Base-by-base conservation (phyloP, 35 echinoderm and acorn worm species). In the Ophioderma brevispina region DNA sequence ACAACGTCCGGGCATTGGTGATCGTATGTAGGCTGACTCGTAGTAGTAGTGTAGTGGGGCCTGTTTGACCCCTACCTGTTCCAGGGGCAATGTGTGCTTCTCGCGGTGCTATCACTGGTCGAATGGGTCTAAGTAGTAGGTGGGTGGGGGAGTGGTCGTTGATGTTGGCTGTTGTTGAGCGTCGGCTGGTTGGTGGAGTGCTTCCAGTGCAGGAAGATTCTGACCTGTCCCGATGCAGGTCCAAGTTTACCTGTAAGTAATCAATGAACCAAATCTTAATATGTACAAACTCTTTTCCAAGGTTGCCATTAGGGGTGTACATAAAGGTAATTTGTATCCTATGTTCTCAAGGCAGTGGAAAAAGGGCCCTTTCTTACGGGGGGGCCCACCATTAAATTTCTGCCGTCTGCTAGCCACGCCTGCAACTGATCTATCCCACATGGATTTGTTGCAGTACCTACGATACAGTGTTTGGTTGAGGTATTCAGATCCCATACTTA, bases 231-330 rank as follows among this genome's bases (percentile, higher is more conserved):
- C 13, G 38, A 38, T 28, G 25, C 25, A 33, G 52, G 83, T 35
- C 83, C 52, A 85, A 36, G 83, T 85, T 85, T 55, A 85, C 46
- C 83, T 85, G 83, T 25, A 64, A 42, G 4, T 4, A 33, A 79
- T n/a, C n/a, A n/a, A n/a, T n/a, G n/a, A n/a, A n/a, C n/a, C n/a
- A n/a, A n/a, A n/a, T n/a, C n/a, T n/a, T n/a, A n/a, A n/a, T n/a
- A n/a, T n/a, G n/a, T n/a, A n/a, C n/a, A n/a, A n/a, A n/a, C n/a
- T n/a, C n/a, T n/a, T n/a, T n/a, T n/a, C n/a, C n/a, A n/a, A n/a
- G n/a, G n/a, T n/a, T n/a, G n/a, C n/a, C n/a, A n/a, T n/a, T n/a
- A n/a, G n/a, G n/a, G n/a, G n/a, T n/a, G n/a, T n/a, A n/a, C n/a
- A n/a, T n/a, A n/a, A n/a, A n/a, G n/a, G n/a, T n/a, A n/a, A n/a